A percentile compares a stretch with the other conserved stretches of the same genome.
These are phyloP conservation scores for Simalia tracyae DNA, from an alignment of 2,797 vertebrate genomes.

Conservation along the genomic window DNA sequence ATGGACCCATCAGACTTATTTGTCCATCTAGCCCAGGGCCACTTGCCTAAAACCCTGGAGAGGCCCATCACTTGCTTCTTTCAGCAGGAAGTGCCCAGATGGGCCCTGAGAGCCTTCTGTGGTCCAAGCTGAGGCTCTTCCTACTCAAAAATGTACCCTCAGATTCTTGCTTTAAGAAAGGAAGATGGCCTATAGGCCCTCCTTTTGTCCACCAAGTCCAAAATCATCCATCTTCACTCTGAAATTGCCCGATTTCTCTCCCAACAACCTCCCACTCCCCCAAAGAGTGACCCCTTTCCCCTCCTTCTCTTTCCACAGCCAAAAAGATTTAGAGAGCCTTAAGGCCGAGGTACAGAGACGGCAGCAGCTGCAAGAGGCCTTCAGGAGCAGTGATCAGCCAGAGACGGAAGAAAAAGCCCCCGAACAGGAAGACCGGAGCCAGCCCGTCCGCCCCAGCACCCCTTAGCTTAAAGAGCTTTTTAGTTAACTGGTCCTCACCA, in stretches of 20 bases:
- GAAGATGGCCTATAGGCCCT: no score
- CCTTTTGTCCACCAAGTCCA: rapidly evolving
- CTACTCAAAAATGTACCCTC: no score
- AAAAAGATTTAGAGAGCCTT: constrained; percentile 97
- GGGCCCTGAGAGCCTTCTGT: no score
- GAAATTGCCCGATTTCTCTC: not conserved
- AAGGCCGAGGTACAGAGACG: constrained; percentile 96
- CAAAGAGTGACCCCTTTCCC: not conserved
- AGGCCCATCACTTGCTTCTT: not conserved
- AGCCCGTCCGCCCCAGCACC: constrained; percentile 53
- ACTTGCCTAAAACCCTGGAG: not conserved
- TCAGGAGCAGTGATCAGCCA: constrained; percentile 79
- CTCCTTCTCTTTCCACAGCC: constrained; percentile 72
- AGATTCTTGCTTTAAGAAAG: not conserved
- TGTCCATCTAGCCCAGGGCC: not conserved
- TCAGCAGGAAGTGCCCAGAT: not conserved
- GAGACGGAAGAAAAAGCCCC: constrained; percentile 54
- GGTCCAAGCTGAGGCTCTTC: not conserved
- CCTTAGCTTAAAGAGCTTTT: constrained; percentile 56
- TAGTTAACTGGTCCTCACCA: constrained; percentile 54
- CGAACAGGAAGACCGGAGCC: constrained; percentile 55
- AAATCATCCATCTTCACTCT: not conserved
- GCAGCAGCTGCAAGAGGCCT: constrained; percentile 90
- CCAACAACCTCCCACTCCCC: no score
- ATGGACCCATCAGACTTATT: not conserved